Evolutionary conservation across 2,113 vertebrate species (phyloP).

Genomic region (Nannobrachium achirus): DNA sequence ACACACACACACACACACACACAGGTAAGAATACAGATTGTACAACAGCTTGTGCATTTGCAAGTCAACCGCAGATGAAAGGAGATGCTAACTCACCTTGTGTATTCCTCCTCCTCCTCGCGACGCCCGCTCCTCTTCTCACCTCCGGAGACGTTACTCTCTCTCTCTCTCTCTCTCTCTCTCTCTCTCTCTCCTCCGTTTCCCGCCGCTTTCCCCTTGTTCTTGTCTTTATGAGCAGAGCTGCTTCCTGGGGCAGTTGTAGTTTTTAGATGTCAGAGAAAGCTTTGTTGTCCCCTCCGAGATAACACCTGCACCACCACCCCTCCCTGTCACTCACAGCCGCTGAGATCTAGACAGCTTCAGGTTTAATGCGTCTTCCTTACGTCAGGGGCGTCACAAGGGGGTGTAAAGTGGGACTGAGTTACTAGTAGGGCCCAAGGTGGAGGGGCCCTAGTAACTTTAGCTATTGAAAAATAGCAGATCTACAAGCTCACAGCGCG

Average conservation of each 20-base stretch:
- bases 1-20: constrained; percentile 1
- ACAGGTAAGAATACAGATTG: not conserved
- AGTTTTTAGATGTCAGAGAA: not conserved
- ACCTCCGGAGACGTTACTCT: not conserved
- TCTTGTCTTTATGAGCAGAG: not conserved
- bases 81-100: constrained; percentile 1
- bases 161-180: not conserved
- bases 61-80: not conserved
- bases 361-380: too few relatives aligned
- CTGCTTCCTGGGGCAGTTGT: not conserved
- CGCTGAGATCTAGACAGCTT: too few relatives aligned
- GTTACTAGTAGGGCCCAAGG: too few relatives aligned
- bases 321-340: not conserved
- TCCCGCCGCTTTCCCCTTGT: not conserved
- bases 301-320: not conserved
- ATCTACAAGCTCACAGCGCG: too few relatives aligned
- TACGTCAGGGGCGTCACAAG: too few relatives aligned
- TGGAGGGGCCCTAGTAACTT: too few relatives aligned
- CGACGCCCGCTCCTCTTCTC: not conserved
- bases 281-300: not conserved
- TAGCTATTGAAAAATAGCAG: too few relatives aligned
- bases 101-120: not conserved
- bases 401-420: too few relatives aligned
- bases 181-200: too few relatives aligned
- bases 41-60: not conserved